These are phyloP conservation scores for Oscheius sp. DNA, from an alignment of 2,888 invertebrate genomes.

Conservation along the genomic window DNA sequence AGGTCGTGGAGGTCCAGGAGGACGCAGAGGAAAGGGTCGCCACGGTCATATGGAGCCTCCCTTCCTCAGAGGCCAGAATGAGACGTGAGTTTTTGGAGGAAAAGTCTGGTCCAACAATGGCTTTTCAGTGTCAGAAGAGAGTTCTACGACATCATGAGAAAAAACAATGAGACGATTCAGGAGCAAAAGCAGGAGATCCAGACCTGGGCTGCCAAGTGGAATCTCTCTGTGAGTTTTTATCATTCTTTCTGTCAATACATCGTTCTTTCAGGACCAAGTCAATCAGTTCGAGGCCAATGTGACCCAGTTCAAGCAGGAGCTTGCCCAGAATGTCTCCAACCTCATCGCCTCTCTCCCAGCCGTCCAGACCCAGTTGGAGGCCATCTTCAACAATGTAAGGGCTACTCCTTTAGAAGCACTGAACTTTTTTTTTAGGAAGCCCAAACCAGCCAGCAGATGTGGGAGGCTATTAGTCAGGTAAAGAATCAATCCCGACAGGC, in stretches of 20 bases:
- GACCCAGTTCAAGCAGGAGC: conserved; percentile 36
- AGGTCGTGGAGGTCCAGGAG: conserved; percentile 3
- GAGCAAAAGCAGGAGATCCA: conserved; percentile 20
- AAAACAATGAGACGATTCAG: conserved; percentile 14
- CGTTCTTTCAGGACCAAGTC: conserved; percentile 42
- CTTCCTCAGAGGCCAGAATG: conserved; percentile 26
- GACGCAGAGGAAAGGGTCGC: neutral
- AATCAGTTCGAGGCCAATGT: conserved; percentile 38
- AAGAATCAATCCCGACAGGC: conserved; percentile 39
- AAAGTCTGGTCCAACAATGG: too few relatives aligned
- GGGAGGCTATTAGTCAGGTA: conserved; percentile 40
- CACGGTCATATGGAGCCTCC: conserved; percentile 5
- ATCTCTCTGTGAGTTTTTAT: conserved; percentile 3
- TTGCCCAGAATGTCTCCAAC: conserved; percentile 42
- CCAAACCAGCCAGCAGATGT: conserved; percentile 42
- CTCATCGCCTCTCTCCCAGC: conserved; percentile 41
- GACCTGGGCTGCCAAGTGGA: conserved; percentile 28
- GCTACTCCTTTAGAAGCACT: too few relatives aligned
- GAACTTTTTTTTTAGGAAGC: neutral
- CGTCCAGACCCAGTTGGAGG: conserved; percentile 44
- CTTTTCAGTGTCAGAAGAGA: conserved; percentile 5
- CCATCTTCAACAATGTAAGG: conserved; percentile 35
- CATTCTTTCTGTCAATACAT: neutral
- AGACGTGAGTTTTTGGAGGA: neutral
- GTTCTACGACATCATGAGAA: conserved; percentile 14